phyloP scores from a whole-genome alignment of 2,797 vertebrate genomes.

The Melanotaenia trifasciata region DNA sequence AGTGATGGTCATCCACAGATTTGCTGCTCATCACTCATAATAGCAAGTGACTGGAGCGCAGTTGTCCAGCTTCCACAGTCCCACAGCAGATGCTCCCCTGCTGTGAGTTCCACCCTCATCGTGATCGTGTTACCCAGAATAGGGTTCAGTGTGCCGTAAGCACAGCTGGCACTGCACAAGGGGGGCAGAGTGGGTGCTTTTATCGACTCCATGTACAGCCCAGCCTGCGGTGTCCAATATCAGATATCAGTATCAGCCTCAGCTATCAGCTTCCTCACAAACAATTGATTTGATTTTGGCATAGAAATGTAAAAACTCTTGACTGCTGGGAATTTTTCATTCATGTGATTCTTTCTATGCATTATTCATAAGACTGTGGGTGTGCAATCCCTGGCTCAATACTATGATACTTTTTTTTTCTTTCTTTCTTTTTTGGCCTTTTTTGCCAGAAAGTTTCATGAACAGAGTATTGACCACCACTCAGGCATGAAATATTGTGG shows the following conservation, averaged over 20 bases:
- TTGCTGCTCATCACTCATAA: slow-evolving; percentile 64
- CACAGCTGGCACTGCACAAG: slow-evolving; percentile 69
- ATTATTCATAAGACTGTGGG: slow-evolving; percentile 35
- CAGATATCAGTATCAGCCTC: slow-evolving; percentile 42
- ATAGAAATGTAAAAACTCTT: slow-evolving; percentile 15
- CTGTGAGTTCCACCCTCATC: slow-evolving; percentile 58
- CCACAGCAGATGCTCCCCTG: slow-evolving; percentile 78
- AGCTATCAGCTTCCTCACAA: slow-evolving; percentile 15
- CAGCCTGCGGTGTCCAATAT: slow-evolving; percentile 38
- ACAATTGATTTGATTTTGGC: slow-evolving; percentile 24
- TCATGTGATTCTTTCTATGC: slow-evolving; percentile 2
- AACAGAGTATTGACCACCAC: slow-evolving; percentile 24
- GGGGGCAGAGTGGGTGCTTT: slow-evolving; percentile 8
- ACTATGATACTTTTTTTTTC: background rate
- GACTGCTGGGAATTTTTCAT: slow-evolving; percentile 25
- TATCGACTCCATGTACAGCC: slow-evolving; percentile 21
- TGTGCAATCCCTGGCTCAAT: slow-evolving; percentile 28
- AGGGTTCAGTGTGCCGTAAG: slow-evolving; percentile 52
- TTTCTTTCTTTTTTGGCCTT: background rate
- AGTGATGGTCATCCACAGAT: slow-evolving; percentile 25
- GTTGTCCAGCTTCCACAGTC: slow-evolving; percentile 67
- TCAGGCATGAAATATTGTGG: background rate
- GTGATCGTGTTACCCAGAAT: slow-evolving; percentile 71
- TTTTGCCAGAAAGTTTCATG: slow-evolving; percentile 16
- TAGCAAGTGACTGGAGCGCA: slow-evolving; percentile 69